phyloP scores from a whole-genome alignment of 2,113 vertebrate species.

The Otolemur garnettii region DNA sequence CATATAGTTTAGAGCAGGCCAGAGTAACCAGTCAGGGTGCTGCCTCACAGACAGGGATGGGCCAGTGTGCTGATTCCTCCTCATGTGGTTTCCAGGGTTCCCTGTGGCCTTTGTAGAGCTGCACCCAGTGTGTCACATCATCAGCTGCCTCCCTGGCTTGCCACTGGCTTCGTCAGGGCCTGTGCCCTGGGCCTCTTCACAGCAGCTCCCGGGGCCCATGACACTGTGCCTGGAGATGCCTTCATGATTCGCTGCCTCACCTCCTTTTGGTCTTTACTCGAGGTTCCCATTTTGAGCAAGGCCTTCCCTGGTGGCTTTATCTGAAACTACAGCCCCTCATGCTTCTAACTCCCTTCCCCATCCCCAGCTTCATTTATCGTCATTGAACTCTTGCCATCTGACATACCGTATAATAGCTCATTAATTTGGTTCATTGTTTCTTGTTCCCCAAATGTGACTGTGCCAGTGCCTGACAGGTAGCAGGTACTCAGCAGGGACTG shows the following conservation, averaged over 20 bases:
- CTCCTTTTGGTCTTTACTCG: background rate
- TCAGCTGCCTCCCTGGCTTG: background rate
- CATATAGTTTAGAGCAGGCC: background rate
- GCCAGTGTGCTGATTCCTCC: fast-evolving
- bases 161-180: background rate
- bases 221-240: background rate
- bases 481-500: no score
- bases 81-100: background rate
- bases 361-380: background rate
- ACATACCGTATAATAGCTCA: background rate
- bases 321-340: fast-evolving
- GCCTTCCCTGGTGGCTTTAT: background rate
- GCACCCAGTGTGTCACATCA: fast-evolving
- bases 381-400: background rate
- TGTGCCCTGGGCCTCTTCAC: background rate
- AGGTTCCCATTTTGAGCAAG: no score
- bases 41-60: background rate
- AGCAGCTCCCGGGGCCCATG: background rate
- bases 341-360: fast-evolving
- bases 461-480: no score
- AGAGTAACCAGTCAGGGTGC: background rate
- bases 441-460: background rate
- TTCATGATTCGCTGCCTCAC: background rate
- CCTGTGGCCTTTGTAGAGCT: background rate
- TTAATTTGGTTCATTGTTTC: background rate